Percentiles rank a stretch among this genome's conserved stretches.
These are phyloP conservation scores for Xestobium rufovillosum DNA, from an alignment of 2,888 invertebrate genomes.

Conservation along the genomic window DNA sequence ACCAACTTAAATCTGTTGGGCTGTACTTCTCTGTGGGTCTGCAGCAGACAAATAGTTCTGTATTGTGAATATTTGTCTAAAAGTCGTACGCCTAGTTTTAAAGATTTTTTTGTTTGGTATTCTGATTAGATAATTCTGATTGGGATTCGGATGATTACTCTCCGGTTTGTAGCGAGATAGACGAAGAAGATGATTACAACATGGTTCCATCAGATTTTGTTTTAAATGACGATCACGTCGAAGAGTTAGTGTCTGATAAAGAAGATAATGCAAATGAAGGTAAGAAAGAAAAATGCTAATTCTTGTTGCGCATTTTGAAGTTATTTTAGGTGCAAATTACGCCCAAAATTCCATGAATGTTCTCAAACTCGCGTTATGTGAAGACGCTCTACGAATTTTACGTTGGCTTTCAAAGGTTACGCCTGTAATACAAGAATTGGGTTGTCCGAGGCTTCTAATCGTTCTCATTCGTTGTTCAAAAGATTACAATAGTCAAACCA, in stretches of 20 bases:
- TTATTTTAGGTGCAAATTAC: no score
- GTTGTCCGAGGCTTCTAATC: constrained; percentile 20
- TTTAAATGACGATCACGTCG: no score
- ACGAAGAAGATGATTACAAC: constrained; percentile 36
- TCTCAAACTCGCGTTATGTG: no score
- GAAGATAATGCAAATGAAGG: constrained; percentile 6
- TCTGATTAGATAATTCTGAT: constrained; percentile 20
- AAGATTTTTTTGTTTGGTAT: neutral
- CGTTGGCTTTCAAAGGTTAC: constrained; percentile 19
- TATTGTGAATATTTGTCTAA: no score
- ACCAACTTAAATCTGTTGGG: no score
- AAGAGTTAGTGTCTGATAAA: constrained; percentile 17
- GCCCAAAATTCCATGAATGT: no score
- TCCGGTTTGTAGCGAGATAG: constrained; percentile 57
- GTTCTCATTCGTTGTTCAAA: constrained; percentile 12
- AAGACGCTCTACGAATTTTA: constrained; percentile 20
- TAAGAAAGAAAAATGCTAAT: no score
- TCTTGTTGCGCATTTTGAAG: no score
- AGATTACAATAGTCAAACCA: neutral
- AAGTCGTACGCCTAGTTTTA: no score
- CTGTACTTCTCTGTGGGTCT: no score
- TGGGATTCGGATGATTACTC: constrained; percentile 58
- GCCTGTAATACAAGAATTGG: constrained; percentile 21
- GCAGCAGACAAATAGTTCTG: no score
- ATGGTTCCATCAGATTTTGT: constrained; percentile 15